These are phyloP conservation scores for Bembecia ichneumoniformis DNA, from an alignment of 2,888 invertebrate genomes.

Conservation along the genomic window DNA sequence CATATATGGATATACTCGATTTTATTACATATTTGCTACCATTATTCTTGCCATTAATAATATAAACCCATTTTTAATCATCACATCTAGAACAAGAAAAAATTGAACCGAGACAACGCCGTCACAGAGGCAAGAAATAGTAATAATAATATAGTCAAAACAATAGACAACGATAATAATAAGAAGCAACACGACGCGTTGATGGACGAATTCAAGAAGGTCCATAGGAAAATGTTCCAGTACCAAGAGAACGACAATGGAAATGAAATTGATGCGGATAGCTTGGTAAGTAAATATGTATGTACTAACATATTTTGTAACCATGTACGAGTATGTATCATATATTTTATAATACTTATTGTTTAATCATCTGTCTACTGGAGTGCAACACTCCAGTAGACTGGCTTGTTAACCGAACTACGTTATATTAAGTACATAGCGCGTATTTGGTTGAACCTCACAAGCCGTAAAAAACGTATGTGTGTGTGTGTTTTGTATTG, in stretches of 20 bases:
- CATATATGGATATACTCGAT: too few relatives aligned
- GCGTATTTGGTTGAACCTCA: too few relatives aligned
- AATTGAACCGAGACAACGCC: slow-evolving; percentile 26
- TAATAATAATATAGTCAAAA: slow-evolving; percentile 41
- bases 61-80: not conserved
- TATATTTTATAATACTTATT: too few relatives aligned
- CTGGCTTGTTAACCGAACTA: too few relatives aligned
- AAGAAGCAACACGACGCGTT: slow-evolving; percentile 81
- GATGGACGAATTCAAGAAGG: slow-evolving; percentile 92
- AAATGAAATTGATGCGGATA: slow-evolving; percentile 17
- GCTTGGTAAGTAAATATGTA: slow-evolving; percentile 29
- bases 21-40: too few relatives aligned
- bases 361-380: too few relatives aligned
- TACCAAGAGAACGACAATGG: slow-evolving; percentile 31
- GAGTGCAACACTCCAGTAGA: too few relatives aligned
- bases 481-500: too few relatives aligned
- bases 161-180: slow-evolving; percentile 74
- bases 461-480: too few relatives aligned
- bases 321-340: too few relatives aligned
- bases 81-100: slow-evolving; percentile 44
- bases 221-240: slow-evolving; percentile 89
- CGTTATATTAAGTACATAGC: too few relatives aligned
- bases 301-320: not conserved
- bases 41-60: not conserved
- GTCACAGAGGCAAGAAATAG: slow-evolving; percentile 18